These are phyloP conservation scores for Lethocerus indicus DNA, from an alignment of 1,140 invertebrate genomes.

Conservation along the genomic window DNA sequence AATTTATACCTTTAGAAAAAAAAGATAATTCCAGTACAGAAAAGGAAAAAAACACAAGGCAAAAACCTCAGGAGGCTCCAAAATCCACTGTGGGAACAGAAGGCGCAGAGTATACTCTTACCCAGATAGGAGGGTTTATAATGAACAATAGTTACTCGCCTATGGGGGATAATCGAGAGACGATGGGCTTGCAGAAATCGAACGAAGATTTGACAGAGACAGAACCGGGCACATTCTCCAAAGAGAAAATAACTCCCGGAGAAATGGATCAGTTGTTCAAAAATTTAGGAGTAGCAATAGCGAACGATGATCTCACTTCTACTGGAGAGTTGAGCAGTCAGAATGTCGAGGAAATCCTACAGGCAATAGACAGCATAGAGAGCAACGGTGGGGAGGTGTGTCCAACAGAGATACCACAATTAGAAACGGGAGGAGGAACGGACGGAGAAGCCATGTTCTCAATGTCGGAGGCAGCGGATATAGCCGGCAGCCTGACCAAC, in stretches of 20 bases:
- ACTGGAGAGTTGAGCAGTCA: conserved; percentile 32
- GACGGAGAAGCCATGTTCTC: conserved; percentile 31
- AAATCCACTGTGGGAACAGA: background rate
- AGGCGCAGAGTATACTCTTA: conserved; percentile 5
- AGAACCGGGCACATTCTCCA: too few species aligned
- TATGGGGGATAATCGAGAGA: conserved; percentile 47
- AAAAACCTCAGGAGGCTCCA: conserved; percentile 3
- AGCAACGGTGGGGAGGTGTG: conserved; percentile 20
- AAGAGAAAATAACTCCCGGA: background rate
- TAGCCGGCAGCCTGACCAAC: conserved; percentile 24
- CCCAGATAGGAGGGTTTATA: conserved; percentile 23
- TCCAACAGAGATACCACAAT: too few species aligned
- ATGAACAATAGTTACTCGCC: conserved; percentile 35
- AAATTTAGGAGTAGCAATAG: conserved; percentile 19
- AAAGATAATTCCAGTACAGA: conserved; percentile 17
- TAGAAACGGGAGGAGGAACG: conserved; percentile 41
- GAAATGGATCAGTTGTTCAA: conserved; percentile 34
- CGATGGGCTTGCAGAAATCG: conserved; percentile 36
- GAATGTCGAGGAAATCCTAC: conserved; percentile 41
- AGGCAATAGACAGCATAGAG: conserved; percentile 49
- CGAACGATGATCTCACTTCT: conserved; percentile 21
- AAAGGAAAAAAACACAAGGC: background rate
- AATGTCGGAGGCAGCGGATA: too few species aligned
- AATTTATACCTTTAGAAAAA: conserved; percentile 28
- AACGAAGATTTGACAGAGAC: conserved; percentile 1